Conservation (phyloP, 2,888 invertebrate genomes). For the Stenolophus ochropezus region DNA sequence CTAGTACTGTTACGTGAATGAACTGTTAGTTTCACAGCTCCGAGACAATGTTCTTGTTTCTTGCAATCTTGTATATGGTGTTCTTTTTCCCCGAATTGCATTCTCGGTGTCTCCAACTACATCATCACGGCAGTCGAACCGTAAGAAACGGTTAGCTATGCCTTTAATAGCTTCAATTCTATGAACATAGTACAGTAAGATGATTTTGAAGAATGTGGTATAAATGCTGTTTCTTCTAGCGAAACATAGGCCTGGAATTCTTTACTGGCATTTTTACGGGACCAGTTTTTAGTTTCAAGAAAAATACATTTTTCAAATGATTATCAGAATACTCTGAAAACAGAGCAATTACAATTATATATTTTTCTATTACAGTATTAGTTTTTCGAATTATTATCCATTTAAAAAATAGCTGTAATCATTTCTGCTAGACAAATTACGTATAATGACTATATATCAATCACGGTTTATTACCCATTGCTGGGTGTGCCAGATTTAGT, state of each 20-base stretch:
- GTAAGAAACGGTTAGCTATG: background rate
- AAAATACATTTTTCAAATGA: no score
- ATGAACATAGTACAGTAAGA: background rate
- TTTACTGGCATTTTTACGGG: background rate
- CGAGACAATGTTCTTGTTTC: background rate
- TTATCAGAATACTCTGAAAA: no score
- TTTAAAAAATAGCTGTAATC: no score
- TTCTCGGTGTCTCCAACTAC: background rate
- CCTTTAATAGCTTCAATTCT: background rate
- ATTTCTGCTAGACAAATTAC: no score
- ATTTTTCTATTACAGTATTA: no score
- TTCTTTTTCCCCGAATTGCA: background rate
- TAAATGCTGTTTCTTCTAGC: background rate
- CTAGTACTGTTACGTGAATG: conserved; percentile 33
- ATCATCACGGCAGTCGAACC: background rate
- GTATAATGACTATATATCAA: no score
- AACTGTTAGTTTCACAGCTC: conserved; percentile 13
- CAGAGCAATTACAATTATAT: no score
- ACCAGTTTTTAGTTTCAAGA: background rate
- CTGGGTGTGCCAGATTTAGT: no score
- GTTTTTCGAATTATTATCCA: no score
- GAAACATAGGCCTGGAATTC: background rate
- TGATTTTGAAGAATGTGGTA: background rate
- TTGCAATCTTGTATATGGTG: background rate
- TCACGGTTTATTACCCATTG: no score